Evolutionary conservation across 2,888 invertebrate species (phyloP), one percentile per base, ranked within the genome.

Genomic region (Himalopsyche japonica): DNA sequence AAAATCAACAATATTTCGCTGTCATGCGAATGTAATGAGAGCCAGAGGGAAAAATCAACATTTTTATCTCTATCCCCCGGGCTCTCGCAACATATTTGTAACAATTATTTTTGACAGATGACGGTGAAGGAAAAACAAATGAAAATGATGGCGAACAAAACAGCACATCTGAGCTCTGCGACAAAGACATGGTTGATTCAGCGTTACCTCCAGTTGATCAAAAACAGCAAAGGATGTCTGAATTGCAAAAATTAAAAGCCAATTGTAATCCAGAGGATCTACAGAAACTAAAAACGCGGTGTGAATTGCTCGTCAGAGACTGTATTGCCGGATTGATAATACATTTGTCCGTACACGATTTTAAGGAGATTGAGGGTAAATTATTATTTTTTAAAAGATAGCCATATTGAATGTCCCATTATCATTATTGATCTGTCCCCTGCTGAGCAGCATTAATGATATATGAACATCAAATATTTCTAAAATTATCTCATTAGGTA

Each of bases 291-390:
- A 96, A 93, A 91, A 90, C 93, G 79, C 94, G 95, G 87, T 96
- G 95, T 89, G 95, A 96, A 92, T 93, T 94, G 87, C 92, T 97
- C 84, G 95, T 97, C 18, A 93, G 97, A 88, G 95, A 96, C 88
- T 97, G 97, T 90, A 96, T 97, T 88, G 96, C 96, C 48, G 96
- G 96, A 82, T 92, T 97, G 86, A 90, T 97, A 83, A 92, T 97
- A 82, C 96, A 96, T 90, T 93, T 97, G 87, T 96, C 96, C 18
- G 93, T 96, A 87, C 95, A 96, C 89, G 95, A 97, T 89, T 97
- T 97, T 90, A 96, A 95, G 88, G 96, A 97, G 91, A 94, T 97
- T 89, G 97, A 97, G 94, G 96, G 97, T 97, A 90, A 76, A n/a
- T 18, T 18, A 3, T 24, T 80, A 15, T 70, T 80, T 78, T 37